Evolutionary conservation across 2,888 invertebrate genomes (phyloP), one percentile per base, ranked within the genome.

Genomic region (Drosophila melanosoma): DNA sequence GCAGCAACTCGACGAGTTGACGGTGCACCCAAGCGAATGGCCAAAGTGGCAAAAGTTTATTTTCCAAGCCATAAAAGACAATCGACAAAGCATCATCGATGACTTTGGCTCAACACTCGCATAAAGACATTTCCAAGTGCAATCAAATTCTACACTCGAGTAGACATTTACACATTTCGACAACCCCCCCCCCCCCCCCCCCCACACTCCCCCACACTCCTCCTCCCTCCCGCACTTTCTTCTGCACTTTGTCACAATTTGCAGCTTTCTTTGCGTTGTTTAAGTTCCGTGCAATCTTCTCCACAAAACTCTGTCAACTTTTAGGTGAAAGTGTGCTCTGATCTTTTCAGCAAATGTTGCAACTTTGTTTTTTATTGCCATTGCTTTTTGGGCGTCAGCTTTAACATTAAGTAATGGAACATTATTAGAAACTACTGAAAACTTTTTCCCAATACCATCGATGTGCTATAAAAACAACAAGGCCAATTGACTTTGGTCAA

Each of bases 71-170:
- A 91, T 90, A 90, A 89, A 91, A 83, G 83, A 79, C 83, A 86
- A 83, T 87, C 81, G 80, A 75, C 77, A 81, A 81, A 85, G 82
- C 74, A 80, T 77, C 79, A 85, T 85, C 82, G 77, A 82, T 76
- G 82, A 80, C 79, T 76, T 75, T 76, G 76, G 83, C 83, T 76
- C 79, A 76, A 76, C 76, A 78, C 73, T 71, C 82, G 74, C 80
- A 87, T 89, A 89, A 87, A 87, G 89, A 87, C 89, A 87, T 87
- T 89, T 85, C 85, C 81, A 91, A 90, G 75, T 89, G 90, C 90
- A 91, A 91, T 91, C 91, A 91, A 91, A 91, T 90, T 89, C 91
- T 87, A 89, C 91, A 91, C 90, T 90, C 81, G 83, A 85, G 81
- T 86, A 84, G 87, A 84, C 89, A 87, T 77, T 83, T 74, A 83